Conservation (phyloP, 2,113 vertebrate genomes). For the Limnothrissa miodon region DNA sequence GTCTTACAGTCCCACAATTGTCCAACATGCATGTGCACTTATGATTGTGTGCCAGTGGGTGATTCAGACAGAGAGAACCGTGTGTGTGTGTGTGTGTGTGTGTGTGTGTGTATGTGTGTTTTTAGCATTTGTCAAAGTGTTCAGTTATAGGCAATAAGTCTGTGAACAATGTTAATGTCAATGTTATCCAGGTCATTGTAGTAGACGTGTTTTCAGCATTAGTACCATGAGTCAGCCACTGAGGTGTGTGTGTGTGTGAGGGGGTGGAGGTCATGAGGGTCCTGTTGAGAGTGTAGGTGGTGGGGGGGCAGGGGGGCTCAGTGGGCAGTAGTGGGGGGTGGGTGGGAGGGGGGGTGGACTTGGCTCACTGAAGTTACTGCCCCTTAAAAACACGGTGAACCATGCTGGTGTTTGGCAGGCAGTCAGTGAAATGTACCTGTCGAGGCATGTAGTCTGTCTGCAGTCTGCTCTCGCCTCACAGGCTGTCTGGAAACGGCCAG, state of each 20-base stretch:
- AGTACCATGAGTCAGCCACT: not conserved
- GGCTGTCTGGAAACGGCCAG: not conserved
- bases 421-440: slow-evolving; percentile 42
- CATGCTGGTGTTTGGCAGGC: slow-evolving; percentile 29
- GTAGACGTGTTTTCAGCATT: not conserved
- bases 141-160: too few species aligned
- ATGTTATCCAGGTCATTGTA: too few species aligned
- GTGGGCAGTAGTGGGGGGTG: not conserved
- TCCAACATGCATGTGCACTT: not conserved
- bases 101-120: not conserved
- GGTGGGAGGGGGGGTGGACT: not conserved
- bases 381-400: slow-evolving; percentile 13
- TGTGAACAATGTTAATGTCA: too few species aligned
- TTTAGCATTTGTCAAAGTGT: too few species aligned
- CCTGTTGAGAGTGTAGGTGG: not conserved
- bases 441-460: slow-evolving; percentile 41
- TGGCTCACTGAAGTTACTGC: slow-evolving; percentile 25
- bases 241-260: not conserved
- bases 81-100: not conserved
- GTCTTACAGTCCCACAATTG: not conserved
- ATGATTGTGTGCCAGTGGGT: not conserved
- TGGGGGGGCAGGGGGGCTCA: not conserved
- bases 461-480: not conserved
- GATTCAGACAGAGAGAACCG: not conserved
- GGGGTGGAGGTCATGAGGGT: not conserved